These are phyloP conservation scores for Campoletis sonorensis DNA, from an alignment of 1,140 invertebrate genomes.

Conservation along the genomic window DNA sequence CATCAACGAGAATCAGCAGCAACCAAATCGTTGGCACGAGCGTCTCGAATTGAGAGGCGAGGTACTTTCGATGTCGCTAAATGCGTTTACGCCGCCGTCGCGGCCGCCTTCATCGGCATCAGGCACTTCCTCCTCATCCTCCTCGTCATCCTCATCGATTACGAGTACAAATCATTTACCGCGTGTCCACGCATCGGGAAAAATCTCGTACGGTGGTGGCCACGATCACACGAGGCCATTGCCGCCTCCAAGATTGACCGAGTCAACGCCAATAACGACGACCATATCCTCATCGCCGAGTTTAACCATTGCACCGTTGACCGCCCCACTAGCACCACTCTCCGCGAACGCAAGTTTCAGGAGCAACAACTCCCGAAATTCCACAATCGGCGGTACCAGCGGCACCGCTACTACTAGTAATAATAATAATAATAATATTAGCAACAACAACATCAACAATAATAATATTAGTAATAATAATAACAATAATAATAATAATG, in stretches of 20 bases:
- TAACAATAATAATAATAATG: constrained; percentile 22
- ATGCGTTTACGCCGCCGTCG: constrained; percentile 70
- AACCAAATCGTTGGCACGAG: constrained; percentile 58
- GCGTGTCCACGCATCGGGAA: constrained; percentile 66
- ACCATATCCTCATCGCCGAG: constrained; percentile 58
- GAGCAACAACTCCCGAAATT: constrained; percentile 55
- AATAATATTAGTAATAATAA: not conserved
- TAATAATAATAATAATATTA: constrained; percentile 19
- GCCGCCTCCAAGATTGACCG: constrained; percentile 70
- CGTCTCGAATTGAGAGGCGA: constrained; percentile 64
- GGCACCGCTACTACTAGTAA: constrained; percentile 1
- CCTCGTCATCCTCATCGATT: constrained; percentile 64
- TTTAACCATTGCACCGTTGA: constrained; percentile 63
- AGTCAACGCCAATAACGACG: constrained; percentile 57
- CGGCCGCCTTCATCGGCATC: constrained; percentile 72
- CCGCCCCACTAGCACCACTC: constrained; percentile 69
- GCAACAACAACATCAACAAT: not conserved
- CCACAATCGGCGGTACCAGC: constrained; percentile 14
- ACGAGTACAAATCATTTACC: constrained; percentile 55
- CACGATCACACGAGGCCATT: constrained; percentile 71
- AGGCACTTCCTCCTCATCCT: constrained; percentile 61
- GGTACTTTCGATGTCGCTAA: constrained; percentile 68
- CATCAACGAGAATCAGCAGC: constrained; percentile 53
- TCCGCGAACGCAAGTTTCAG: constrained; percentile 59
- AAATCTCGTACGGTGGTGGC: constrained; percentile 48